Conservation (phyloP, 2,797 vertebrate species). For the Leontopithecus rosalia region DNA sequence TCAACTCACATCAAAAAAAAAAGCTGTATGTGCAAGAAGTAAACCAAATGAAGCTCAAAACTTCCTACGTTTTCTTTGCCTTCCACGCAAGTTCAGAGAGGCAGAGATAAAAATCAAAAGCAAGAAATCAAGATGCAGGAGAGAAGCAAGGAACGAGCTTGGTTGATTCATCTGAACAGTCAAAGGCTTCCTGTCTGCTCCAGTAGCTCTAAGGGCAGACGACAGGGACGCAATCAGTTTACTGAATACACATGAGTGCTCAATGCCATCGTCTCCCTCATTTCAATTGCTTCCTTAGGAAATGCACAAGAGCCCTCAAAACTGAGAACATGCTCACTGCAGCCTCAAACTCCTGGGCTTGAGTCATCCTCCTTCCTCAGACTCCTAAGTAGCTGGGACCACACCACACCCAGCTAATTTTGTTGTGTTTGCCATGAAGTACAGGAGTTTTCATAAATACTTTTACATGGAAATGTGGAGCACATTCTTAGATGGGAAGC, state of each 20-base stretch:
- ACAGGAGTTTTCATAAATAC: background rate
- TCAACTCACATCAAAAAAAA: background rate
- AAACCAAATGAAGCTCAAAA: background rate
- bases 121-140: background rate
- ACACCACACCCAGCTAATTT: too few relatives aligned
- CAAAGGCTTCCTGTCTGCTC: background rate
- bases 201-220: too few relatives aligned
- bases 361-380: too few relatives aligned
- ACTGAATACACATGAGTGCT: rapidly evolving
- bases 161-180: rapidly evolving
- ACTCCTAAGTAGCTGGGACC: too few relatives aligned
- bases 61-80: too few relatives aligned
- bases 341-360: too few relatives aligned
- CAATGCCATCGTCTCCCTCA: rapidly evolving
- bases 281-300: background rate
- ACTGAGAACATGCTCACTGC: background rate
- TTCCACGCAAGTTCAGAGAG: too few relatives aligned
- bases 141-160: too few relatives aligned
- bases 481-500: background rate
- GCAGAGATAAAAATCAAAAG: background rate
- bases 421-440: background rate
- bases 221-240: rapidly evolving
- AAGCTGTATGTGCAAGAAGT: background rate
- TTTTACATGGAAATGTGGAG: background rate
- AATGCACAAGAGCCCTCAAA: background rate